These are phyloP conservation scores for Caenorhabditis briggsae DNA, from an alignment of 1,140 invertebrate species.

Conservation along the genomic window DNA sequence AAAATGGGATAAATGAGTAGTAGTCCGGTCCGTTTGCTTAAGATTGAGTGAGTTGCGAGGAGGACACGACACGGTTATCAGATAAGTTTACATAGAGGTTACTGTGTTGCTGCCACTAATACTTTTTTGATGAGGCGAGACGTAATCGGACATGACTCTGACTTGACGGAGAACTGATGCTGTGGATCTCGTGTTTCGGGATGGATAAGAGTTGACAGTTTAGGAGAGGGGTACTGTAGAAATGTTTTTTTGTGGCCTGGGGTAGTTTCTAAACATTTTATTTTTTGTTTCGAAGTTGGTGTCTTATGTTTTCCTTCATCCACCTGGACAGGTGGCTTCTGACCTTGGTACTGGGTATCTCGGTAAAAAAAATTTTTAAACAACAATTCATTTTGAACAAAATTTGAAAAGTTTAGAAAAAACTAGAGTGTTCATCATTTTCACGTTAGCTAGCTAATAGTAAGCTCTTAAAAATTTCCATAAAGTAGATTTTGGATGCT, in stretches of 20 bases:
- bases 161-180: not conserved
- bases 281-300: too few relatives aligned
- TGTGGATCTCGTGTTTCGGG: too few relatives aligned
- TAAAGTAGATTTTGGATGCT: too few relatives aligned
- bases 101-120: slow-evolving; percentile 6
- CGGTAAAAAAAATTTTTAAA: not conserved
- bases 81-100: slow-evolving; percentile 46
- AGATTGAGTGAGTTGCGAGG: slow-evolving; percentile 44
- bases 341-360: not conserved
- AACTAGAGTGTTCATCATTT: too few relatives aligned
- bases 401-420: not conserved
- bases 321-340: not conserved
- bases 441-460: too few relatives aligned
- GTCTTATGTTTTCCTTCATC: not conserved
- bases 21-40: slow-evolving; percentile 6
- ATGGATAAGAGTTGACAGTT: too few relatives aligned
- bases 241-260: not conserved
- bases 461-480: too few relatives aligned
- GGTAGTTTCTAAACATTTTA: too few relatives aligned
- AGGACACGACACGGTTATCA: slow-evolving; percentile 32
- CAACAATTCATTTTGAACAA: not conserved
- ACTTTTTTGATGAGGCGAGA: not conserved
- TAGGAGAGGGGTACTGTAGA: too few relatives aligned
- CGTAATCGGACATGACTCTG: not conserved
- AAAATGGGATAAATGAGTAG: slow-evolving; percentile 18